Evolutionary conservation across 2,888 invertebrate genomes (phyloP).

Genomic region (Chrysotoxum bicinctum): DNA sequence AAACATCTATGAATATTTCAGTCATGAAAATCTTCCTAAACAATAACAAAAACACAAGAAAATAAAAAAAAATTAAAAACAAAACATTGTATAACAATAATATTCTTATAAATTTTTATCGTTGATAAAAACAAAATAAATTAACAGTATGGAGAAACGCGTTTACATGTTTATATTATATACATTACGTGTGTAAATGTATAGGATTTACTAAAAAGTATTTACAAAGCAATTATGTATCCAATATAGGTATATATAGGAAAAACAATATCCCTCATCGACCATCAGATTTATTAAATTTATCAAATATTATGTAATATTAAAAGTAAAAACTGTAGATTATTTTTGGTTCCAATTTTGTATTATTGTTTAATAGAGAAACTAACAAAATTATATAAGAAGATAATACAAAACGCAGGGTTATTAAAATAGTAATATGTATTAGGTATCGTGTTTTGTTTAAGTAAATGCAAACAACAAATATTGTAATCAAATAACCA

Average conservation of each 20-base stretch:
- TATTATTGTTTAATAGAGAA: constrained; percentile 53
- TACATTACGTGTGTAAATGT: constrained; percentile 31
- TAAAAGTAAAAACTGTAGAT: constrained; percentile 33
- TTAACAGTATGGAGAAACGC: constrained; percentile 38
- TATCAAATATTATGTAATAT: constrained; percentile 35
- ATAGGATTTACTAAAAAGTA: constrained; percentile 60
- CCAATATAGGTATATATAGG: constrained; percentile 35
- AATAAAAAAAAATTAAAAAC: constrained; percentile 1
- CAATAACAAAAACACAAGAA: constrained; percentile 8
- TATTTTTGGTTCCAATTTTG: constrained; percentile 51
- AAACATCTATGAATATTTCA: constrained; percentile 25
- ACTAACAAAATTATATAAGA: constrained; percentile 41
- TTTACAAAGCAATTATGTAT: constrained; percentile 63
- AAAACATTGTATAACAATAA: constrained; percentile 63
- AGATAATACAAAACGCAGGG: constrained; percentile 39
- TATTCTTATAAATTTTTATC: constrained; percentile 64
- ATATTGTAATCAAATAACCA: constrained; percentile 64
- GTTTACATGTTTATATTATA: constrained; percentile 59
- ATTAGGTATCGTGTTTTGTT: constrained; percentile 46
- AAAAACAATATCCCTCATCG: constrained; percentile 50
- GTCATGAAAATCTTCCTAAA: constrained; percentile 60
- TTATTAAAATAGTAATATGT: constrained; percentile 7
- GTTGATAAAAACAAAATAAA: constrained; percentile 41
- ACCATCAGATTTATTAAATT: constrained; percentile 41
- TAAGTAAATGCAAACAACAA: neutral